These are phyloP conservation scores for Cololabis saira DNA, from an alignment of 2,113 vertebrate species.

Conservation along the genomic window DNA sequence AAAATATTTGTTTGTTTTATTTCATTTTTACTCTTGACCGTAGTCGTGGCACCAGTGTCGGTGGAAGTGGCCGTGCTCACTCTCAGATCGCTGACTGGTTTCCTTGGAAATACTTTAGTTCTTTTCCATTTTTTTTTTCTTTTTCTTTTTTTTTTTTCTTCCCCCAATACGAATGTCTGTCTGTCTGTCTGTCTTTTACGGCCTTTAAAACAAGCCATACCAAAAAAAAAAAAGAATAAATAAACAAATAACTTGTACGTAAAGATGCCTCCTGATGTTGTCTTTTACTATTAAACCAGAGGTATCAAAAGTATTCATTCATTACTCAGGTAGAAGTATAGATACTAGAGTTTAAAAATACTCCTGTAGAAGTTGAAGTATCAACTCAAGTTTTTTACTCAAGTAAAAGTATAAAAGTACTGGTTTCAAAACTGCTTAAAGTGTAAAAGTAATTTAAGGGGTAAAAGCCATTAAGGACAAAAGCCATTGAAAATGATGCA, in stretches of 20 bases:
- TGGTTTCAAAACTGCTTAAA: too few species aligned
- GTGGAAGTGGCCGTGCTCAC: conserved; percentile 37
- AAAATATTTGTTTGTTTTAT: conserved; percentile 56
- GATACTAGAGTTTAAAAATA: too few species aligned
- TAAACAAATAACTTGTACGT: conserved; percentile 71
- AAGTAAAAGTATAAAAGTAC: too few species aligned
- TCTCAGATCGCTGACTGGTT: conserved; percentile 48
- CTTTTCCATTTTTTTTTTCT: conserved; percentile 12
- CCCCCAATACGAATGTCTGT: conserved; percentile 49
- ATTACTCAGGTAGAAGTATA: too few species aligned
- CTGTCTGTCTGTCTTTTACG: conserved; percentile 66
- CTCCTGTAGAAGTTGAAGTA: too few species aligned
- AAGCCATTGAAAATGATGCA: too few species aligned
- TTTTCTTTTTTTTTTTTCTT: conserved; percentile 12
- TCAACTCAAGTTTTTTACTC: too few species aligned
- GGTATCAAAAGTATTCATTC: too few species aligned
- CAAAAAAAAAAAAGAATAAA: conserved; percentile 62
- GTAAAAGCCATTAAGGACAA: too few species aligned
- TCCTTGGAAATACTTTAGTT: conserved; percentile 41
- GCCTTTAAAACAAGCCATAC: conserved; percentile 78
- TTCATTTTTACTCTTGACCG: conserved; percentile 43
- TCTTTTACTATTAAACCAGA: conserved; percentile 5
- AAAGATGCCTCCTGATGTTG: conserved; percentile 24
- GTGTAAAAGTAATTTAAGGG: too few species aligned
- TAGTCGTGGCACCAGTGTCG: conserved; percentile 65